Percentiles rank a stretch among this genome's conserved stretches.
These are phyloP conservation scores for Chlorodrepanis virens DNA, from an alignment of 2,113 vertebrate genomes.

Conservation along the genomic window DNA sequence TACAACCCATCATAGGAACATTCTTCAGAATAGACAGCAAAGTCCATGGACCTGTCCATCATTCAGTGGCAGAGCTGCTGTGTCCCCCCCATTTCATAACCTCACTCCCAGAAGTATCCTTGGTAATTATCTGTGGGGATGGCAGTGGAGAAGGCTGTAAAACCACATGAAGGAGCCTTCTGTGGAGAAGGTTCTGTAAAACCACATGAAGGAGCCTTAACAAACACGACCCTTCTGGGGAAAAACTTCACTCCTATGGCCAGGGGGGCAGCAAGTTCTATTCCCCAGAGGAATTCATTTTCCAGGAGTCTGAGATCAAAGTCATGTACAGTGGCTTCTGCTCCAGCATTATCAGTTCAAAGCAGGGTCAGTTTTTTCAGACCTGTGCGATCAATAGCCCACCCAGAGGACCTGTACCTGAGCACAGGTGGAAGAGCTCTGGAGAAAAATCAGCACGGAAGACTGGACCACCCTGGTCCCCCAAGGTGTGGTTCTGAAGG, in stretches of 20 bases:
- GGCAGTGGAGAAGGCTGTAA: neutral
- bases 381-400: rapidly evolving
- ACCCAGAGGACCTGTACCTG: neutral
- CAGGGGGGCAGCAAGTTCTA: neutral
- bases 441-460: neutral
- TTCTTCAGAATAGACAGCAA: neutral
- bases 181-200: neutral
- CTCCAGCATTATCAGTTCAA: neutral
- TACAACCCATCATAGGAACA: neutral
- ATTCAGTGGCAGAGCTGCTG: neutral
- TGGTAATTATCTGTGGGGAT: neutral
- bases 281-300: neutral
- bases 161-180: rapidly evolving
- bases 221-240: neutral
- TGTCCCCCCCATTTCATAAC: neutral
- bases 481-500: neutral
- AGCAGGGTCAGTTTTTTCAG: neutral
- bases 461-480: neutral
- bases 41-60: neutral
- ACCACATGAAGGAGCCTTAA: rapidly evolving
- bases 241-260: neutral
- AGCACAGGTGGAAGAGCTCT: neutral
- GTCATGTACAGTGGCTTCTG: neutral
- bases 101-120: neutral
- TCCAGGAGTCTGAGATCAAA: neutral